Conservation (phyloP, 2,888 invertebrate genomes). For the Ochlodes sylvanus region DNA sequence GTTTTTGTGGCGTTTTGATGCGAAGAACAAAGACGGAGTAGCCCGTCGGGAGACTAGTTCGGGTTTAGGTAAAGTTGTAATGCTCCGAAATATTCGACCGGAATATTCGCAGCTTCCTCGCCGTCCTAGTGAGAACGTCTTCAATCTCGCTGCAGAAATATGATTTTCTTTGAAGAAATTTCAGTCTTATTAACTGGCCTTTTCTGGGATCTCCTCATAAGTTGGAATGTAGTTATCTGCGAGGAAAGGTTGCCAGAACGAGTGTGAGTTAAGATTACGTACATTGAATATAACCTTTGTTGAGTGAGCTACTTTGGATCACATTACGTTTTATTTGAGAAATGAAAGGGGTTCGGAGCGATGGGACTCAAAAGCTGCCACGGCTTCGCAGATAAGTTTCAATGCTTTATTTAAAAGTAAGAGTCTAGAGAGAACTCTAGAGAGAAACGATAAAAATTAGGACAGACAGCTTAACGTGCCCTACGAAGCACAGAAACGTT, state of each 20-base stretch:
- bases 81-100: constrained; percentile 22
- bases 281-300: not conserved
- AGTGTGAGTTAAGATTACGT: not conserved
- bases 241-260: not conserved
- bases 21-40: constrained; percentile 28
- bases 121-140: not conserved
- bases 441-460: too few relatives aligned
- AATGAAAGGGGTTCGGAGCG: not conserved
- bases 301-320: not conserved
- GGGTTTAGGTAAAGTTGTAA: constrained; percentile 33
- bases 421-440: too few relatives aligned
- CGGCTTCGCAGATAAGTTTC: not conserved
- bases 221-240: constrained; percentile 11
- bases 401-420: too few relatives aligned
- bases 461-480: too few relatives aligned
- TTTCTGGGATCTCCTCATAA: constrained; percentile 14
- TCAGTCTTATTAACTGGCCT: constrained; percentile 28
- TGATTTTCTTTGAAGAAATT: constrained; percentile 33
- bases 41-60: constrained; percentile 27
- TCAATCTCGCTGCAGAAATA: constrained; percentile 12
- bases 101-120: constrained; percentile 19
- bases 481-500: too few relatives aligned
- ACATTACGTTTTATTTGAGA: not conserved
- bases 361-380: not conserved
- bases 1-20: constrained; percentile 37